Evolutionary conservation across 2,888 invertebrate genomes (phyloP).

Genomic region (Crepidodera aurea): DNA sequence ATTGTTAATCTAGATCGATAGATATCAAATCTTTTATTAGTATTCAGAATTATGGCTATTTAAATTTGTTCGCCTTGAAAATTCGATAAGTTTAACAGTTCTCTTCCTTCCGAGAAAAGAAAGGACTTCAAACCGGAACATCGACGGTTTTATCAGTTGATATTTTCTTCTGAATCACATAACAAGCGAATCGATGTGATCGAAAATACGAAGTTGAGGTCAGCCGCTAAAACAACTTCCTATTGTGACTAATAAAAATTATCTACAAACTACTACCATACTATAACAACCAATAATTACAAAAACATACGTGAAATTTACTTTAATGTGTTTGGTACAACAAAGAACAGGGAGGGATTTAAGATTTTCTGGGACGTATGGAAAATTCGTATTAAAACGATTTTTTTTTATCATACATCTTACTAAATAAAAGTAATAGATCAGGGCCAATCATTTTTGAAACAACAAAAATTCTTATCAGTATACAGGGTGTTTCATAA

Average conservation of each 20-base stretch:
- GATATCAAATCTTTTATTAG: too few relatives aligned
- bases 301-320: constrained; percentile 5
- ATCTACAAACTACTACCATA: constrained; percentile 12
- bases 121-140: constrained; percentile 14
- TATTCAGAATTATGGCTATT: too few relatives aligned
- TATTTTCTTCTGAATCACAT: neutral
- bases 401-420: too few relatives aligned
- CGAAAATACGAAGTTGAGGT: constrained; percentile 14
- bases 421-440: too few relatives aligned
- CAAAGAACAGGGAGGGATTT: neutral
- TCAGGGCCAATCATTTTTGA: too few relatives aligned
- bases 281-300: constrained; percentile 1
- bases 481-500: too few relatives aligned
- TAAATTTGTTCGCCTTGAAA: neutral
- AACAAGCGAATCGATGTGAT: neutral
- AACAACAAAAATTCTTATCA: too few relatives aligned
- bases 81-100: neutral
- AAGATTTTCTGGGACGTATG: neutral
- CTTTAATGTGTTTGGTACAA: neutral
- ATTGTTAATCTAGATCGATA: too few relatives aligned
- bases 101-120: constrained; percentile 7
- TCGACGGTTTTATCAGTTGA: neutral
- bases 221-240: constrained; percentile 1
- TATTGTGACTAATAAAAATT: constrained; percentile 21
- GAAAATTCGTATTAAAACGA: too few relatives aligned